A percentile compares a stretch with the other conserved stretches of the same genome.
Conservation (phyloP, 1,140 invertebrate genomes). For the Babylonia areolata region DNA sequence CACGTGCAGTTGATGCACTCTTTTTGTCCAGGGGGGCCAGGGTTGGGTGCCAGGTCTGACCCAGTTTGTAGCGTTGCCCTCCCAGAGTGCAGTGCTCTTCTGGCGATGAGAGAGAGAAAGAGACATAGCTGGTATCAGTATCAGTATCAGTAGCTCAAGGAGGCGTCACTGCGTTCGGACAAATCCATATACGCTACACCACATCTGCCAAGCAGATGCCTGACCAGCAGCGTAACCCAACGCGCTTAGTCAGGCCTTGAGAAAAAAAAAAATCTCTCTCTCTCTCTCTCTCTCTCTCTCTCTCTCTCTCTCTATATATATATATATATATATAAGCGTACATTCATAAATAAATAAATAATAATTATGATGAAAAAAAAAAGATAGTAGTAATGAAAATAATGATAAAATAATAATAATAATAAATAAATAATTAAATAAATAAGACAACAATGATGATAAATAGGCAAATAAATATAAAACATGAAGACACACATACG, state of each 20-base stretch:
- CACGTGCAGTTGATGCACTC: slow-evolving; percentile 52
- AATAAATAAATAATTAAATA: too few species aligned
- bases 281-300: not conserved
- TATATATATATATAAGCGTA: too few species aligned
- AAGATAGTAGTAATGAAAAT: too few species aligned
- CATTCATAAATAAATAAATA: too few species aligned
- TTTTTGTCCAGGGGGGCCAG: slow-evolving; percentile 46
- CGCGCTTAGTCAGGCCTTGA: not conserved
- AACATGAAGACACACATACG: too few species aligned
- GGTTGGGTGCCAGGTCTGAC: slow-evolving; percentile 50
- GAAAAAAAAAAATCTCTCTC: not conserved
- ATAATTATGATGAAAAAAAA: too few species aligned
- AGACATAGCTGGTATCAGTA: not conserved
- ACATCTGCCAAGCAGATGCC: too few species aligned
- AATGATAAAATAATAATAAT: too few species aligned
- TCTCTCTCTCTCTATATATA: not conserved
- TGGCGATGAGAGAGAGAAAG: not conserved
- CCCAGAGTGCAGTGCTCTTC: slow-evolving; percentile 42
- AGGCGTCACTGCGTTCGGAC: not conserved
- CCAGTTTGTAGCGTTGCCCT: slow-evolving; percentile 43
- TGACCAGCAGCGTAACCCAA: too few species aligned
- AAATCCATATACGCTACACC: not conserved
- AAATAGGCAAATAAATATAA: too few species aligned
- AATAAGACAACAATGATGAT: too few species aligned
- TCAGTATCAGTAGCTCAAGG: not conserved